Base-by-base conservation (phyloP, 2,113 vertebrate species). In the Otocyon megalotis region DNA sequence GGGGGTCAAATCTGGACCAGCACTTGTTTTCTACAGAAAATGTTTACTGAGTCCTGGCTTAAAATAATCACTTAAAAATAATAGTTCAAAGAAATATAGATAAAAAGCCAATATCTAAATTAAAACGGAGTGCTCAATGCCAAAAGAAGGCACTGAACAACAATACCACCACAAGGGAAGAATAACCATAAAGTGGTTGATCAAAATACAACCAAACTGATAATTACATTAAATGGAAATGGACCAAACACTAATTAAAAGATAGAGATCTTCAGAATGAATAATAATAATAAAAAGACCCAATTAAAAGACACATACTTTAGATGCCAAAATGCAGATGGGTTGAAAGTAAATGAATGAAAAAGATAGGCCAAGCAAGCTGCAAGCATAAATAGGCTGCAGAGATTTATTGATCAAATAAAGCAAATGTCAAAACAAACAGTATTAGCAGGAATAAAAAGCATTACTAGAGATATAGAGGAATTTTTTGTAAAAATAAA, bases 71-170 rank as follows among this genome's bases (percentile, higher is more conserved):
- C 12, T 65, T 72, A 79, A 82, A 90, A 72, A 74, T 81, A 95
- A 65, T 35, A 89, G 69, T 74, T 35, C 83, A 48, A 88, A 58
- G 11, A 87, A 84, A 32, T 90, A 65, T 15, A 83, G 43, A 4
- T 67, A 86, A 93, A 86, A 92, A 65, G 3, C 1, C 30, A 89
- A 74, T 32, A 87, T 32, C 20, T 58, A 48, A 84, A 7, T 89
- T 74, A 85, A 97, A 87, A 90, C n/a, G 56, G 43, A 37, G 50
- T 81, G 76, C 28, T 93, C 65, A 83, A 20, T 88, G 72, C 50
- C 81, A 76, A 14, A 65, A 88, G 90, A 82, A 80, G 43, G 48
- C 26, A 69, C 4, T 93, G 24, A 89, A 58, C n/a, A 85, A 74
- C 7, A 79, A 24, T 7, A 71, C 74, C 22, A 60, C 4, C 5